These are phyloP conservation scores for Syngnathus acus DNA, from an alignment of 2,797 vertebrate genomes.

Conservation along the genomic window DNA sequence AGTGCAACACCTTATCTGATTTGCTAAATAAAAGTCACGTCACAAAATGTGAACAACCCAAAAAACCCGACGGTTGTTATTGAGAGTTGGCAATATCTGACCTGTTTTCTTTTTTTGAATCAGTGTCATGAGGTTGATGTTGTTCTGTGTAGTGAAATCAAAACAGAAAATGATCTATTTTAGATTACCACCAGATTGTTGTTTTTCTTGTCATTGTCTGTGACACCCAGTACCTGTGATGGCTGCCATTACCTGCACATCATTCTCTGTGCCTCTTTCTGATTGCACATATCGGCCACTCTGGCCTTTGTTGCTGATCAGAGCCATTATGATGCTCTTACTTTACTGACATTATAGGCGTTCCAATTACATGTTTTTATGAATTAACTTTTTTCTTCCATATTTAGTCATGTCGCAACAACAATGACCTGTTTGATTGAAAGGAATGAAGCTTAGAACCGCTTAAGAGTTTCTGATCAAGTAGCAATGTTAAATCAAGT, in stretches of 20 bases:
- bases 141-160: conserved; percentile 30
- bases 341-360: background rate
- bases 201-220: conserved; percentile 36
- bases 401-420: background rate
- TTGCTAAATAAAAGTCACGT: conserved; percentile 48
- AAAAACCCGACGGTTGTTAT: conserved; percentile 31
- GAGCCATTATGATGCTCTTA: conserved; percentile 2
- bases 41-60: conserved; percentile 39
- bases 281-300: conserved; percentile 30
- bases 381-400: background rate
- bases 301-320: conserved; percentile 28
- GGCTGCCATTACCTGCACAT: conserved; percentile 45
- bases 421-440: background rate
- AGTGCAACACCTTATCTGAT: conserved; percentile 50
- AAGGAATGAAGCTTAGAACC: background rate
- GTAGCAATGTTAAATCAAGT: background rate
- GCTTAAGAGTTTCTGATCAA: background rate
- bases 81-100: conserved; percentile 4
- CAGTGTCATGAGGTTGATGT: conserved; percentile 39
- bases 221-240: conserved; percentile 56
- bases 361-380: background rate
- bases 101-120: background rate
- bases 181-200: conserved; percentile 30
- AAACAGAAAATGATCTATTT: conserved; percentile 47
- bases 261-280: conserved; percentile 25